Evolutionary conservation across 2,797 vertebrate species (phyloP), one percentile per base, ranked within the genome.

Genomic region (Threskiornis aethiopicus): DNA sequence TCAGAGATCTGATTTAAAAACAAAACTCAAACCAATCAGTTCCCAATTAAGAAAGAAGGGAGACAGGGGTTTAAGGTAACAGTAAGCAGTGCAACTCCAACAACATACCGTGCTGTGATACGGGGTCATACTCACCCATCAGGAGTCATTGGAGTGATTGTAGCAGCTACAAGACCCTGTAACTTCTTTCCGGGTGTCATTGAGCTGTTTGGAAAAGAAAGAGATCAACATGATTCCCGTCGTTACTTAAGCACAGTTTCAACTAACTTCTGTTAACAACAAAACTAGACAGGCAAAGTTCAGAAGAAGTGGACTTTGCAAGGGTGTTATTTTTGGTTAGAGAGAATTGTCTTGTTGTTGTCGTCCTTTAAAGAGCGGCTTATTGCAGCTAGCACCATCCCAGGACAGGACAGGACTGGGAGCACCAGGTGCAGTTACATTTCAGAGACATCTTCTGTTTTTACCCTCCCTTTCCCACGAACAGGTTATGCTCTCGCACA

Each of bases 141-240:
- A 9, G 97, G 28, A 11, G 98, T 99, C 95, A 99, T 98, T 1
- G 99, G 99, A 20, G 99, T 99, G 91, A 99, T 97, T 5, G 99
- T 98, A 26, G 99, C 99, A 58, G 99, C 99, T 57, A 99, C 97
- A 17, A 99, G 98, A 58, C 99, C 99, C 18, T 92, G 97, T 37
- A 99, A 92, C 75, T 98, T 99, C 94, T 97, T 98, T 15, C 55
- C 12, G 20, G 90, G 85, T 62, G 96, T 96, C 98, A 98, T 98
- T 8, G 87, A 84, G 47, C 96, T 96, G 88, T 62, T 52, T 58
- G 44, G 55, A 28, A 16, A 35, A 77, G 57, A 42, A 71, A 93
- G 72, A 93, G 13, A 87, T 8, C 58, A 33, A 41, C 31, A 24
- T 6, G 8, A 81, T 88, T 37, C 17, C 47, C 12, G 65, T 15